These are phyloP conservation scores for Corydoras maculifer DNA, from an alignment of 2,113 vertebrate species.

Conservation along the genomic window DNA sequence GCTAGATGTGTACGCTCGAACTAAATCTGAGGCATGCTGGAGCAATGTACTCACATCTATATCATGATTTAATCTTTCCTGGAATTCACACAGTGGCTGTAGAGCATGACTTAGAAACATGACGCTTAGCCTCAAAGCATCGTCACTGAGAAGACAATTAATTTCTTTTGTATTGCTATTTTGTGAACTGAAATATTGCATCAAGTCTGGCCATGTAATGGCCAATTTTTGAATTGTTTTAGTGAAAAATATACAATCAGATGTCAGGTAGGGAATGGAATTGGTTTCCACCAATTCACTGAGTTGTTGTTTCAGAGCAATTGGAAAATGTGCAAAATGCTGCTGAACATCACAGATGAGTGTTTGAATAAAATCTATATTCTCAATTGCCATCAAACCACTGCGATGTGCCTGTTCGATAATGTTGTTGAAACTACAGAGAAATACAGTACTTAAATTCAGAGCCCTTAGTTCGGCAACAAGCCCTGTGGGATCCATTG, in stretches of 20 bases:
- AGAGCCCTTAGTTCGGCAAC: conserved; percentile 34
- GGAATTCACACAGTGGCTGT: conserved; percentile 52
- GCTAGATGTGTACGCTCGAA: conserved; percentile 39
- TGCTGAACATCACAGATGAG: conserved; percentile 51
- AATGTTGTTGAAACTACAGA: conserved; percentile 51
- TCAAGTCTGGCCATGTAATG: conserved; percentile 47
- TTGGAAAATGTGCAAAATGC: conserved; percentile 37
- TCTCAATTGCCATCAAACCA: conserved; percentile 41
- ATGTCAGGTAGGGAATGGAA: neutral
- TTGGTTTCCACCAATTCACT: neutral
- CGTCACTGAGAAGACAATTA: conserved; percentile 36
- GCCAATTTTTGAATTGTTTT: conserved; percentile 47
- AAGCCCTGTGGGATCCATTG: conserved; percentile 26
- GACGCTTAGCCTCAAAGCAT: conserved; percentile 42
- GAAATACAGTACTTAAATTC: conserved; percentile 44
- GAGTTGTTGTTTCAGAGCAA: conserved; percentile 48
- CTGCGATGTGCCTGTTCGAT: conserved; percentile 45
- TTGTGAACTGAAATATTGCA: conserved; percentile 47
- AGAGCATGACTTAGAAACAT: conserved; percentile 57
- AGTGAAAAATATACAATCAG: conserved; percentile 40
- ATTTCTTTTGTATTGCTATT: neutral
- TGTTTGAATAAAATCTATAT: conserved; percentile 41
- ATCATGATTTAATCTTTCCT: conserved; percentile 36
- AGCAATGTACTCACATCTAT: conserved; percentile 36
- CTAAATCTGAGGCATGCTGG: conserved; percentile 35